Percentiles rank a stretch among this genome's conserved stretches.
phyloP scores from a whole-genome alignment of 1,140 invertebrate genomes.

The Eubasilissa regina region DNA sequence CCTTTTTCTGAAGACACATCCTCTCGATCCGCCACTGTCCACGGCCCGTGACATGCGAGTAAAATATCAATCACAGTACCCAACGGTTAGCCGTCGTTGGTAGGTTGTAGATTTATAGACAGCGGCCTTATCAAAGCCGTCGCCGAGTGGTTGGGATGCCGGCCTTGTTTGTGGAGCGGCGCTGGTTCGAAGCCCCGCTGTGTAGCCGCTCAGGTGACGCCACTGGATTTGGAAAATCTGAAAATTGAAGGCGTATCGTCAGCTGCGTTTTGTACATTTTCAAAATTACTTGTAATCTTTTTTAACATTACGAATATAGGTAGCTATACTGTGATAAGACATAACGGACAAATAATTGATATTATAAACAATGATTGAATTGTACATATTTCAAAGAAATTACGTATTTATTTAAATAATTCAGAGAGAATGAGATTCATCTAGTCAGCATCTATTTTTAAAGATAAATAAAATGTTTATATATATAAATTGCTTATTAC shows the following conservation, averaged over 20 bases:
- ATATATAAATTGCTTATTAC: too few species aligned
- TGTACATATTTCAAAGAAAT: too few species aligned
- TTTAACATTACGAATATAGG: neutral
- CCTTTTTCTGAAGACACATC: neutral
- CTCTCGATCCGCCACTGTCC: slow-evolving; percentile 12
- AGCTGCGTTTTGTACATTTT: neutral
- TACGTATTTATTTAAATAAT: too few species aligned
- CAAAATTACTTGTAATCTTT: neutral
- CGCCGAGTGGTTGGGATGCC: neutral
- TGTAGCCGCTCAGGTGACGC: slow-evolving; percentile 8
- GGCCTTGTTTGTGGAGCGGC: slow-evolving; percentile 15
- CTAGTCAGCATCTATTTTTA: too few species aligned
- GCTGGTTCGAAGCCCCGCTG: slow-evolving; percentile 26
- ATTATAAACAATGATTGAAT: too few species aligned
- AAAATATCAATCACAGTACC: slow-evolving; percentile 23
- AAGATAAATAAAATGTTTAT: too few species aligned
- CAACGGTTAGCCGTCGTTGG: neutral
- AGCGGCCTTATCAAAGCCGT: slow-evolving; percentile 15
- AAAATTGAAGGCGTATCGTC: neutral
- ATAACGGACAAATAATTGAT: too few species aligned
- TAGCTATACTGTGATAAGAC: too few species aligned
- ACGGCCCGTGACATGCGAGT: slow-evolving; percentile 12
- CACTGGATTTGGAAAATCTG: slow-evolving; percentile 7
- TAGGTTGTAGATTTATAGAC: slow-evolving; percentile 16
- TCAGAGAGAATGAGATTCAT: too few species aligned